A percentile compares a stretch with the other conserved stretches of the same genome.
Conservation (phyloP, 2,113 vertebrate species). For the Nycticorax nycticorax region DNA sequence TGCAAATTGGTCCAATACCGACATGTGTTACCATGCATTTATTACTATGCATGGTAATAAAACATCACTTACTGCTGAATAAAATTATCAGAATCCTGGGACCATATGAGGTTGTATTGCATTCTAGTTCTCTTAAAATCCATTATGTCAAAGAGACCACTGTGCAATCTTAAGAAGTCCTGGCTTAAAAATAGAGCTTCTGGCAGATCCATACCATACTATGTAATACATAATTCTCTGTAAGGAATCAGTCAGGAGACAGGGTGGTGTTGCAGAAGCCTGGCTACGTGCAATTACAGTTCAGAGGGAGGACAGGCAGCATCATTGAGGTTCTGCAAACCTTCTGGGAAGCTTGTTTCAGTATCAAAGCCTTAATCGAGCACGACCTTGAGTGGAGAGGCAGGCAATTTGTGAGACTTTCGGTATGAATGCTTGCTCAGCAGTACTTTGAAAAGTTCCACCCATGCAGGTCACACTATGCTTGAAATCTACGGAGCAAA, state of each 20-base stretch:
- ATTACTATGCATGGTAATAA: background rate
- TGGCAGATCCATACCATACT: background rate
- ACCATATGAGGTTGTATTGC: background rate
- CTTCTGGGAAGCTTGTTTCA: background rate
- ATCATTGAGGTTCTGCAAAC: background rate
- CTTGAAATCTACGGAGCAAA: background rate
- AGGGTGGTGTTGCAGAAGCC: background rate
- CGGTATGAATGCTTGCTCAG: background rate
- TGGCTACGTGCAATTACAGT: background rate
- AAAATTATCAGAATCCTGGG: background rate
- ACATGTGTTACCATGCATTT: too few species aligned
- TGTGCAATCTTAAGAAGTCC: background rate
- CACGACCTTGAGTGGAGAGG: background rate
- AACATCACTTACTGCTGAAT: background rate
- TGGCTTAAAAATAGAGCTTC: background rate
- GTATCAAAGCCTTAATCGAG: background rate
- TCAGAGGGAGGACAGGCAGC: background rate
- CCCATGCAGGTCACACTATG: background rate
- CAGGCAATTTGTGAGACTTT: background rate
- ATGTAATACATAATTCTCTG: background rate
- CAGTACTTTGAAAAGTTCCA: background rate
- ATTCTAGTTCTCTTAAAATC: background rate
- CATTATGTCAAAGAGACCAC: background rate
- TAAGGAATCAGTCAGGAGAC: background rate
- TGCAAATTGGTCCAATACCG: background rate